Base-by-base conservation (phyloP, 2,888 invertebrate genomes). In the Eristalis intricaria region DNA sequence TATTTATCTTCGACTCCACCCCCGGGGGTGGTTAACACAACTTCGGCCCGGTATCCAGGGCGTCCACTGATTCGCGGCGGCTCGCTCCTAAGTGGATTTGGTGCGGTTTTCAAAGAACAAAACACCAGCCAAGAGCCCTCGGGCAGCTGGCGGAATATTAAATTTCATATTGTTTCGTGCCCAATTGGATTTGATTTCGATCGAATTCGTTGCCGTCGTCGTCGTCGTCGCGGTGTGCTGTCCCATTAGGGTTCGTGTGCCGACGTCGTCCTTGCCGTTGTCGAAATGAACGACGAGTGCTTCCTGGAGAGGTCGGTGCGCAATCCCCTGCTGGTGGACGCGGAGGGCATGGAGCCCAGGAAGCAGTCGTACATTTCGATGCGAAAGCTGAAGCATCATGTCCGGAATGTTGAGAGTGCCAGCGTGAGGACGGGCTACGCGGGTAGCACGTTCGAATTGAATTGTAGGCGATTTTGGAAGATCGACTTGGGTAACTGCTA, bases 311-410 rank as follows among this genome's bases (percentile, higher is more conserved):
- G 65, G 22, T 75, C 74, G 60, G 60, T 78, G 64, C 69, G 71
- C 29, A 32, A 78, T 38, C n/a, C 65, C 40, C 15, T 74, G 19
- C n/a, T 38, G n/a, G 23, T 38, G n/a, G 43, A 60, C 13, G 7
- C 26, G 11, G 60, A 26, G 60, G 60, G 64, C 43, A 15, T 75
- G 66, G 71, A 64, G 15, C 71, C 63, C 61, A 75, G 60, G 23
- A 70, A 83, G 56, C 75, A 75, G 65, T 79, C 87, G 76, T 87
- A 79, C 58, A 87, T 87, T 64, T 87, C 87, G 63, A 87, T 87
- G 87, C 84, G 66, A 79, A 84, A 87, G 29, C 38, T 87, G 66
- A 87, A 84, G 64, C 79, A 71, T 5, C 86, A 79, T 58, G 78
- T 75, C 63, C 73, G 74, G 61, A 74, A 75, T 63, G 70, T 70